Base-by-base conservation (phyloP, 1,140 invertebrate genomes). In the Cherax destructor region DNA sequence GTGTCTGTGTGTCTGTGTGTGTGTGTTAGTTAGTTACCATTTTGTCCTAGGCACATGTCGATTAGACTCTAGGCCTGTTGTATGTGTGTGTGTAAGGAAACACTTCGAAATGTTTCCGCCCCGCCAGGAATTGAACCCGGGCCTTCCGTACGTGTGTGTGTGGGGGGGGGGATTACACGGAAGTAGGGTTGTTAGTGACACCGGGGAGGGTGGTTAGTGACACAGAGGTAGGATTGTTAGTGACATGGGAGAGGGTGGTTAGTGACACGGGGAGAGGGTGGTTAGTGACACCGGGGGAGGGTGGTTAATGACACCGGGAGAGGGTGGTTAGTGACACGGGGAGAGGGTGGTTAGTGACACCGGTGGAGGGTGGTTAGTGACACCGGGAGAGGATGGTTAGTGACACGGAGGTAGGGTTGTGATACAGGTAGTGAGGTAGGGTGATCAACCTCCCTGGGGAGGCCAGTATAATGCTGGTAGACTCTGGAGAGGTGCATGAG, bases 251-350 rank as follows among this genome's bases (percentile, higher is more conserved):
- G 24, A 52, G 56, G 80, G 69, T 49, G 69, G 84, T 49, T 47
- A 86, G 30, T 24, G 69, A 59, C 69, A 50, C 47, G 84, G 21
- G 69, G 50, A 24, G 84, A 69, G 16, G 49, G 84, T 74, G 7
- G 84, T 18, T 47, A 30, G 18, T 10, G 61, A 61, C 5, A n/a
- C 10, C 7, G 59, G 61, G 83, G 24, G 59, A 24, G 24, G 18
- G 83, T 74, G 69, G 49, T 86, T 49, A 59, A 52, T n/a, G 49
- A 65, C 47, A n/a, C 72, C 13, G 72, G 56, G 83, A 52, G 13
- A 59, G 83, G 83, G 30, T 56, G 5, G 52, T 56, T 6, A 56
- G 52, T 6, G 52, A 56, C 52, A 6, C 7, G 30, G 10, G 24
- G n/a, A 49, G 24, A 52, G 56, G 80, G 69, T 49, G 69, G 84